Conservation (phyloP, 1,140 invertebrate species). For the Schlechtendalia chinensis region DNA sequence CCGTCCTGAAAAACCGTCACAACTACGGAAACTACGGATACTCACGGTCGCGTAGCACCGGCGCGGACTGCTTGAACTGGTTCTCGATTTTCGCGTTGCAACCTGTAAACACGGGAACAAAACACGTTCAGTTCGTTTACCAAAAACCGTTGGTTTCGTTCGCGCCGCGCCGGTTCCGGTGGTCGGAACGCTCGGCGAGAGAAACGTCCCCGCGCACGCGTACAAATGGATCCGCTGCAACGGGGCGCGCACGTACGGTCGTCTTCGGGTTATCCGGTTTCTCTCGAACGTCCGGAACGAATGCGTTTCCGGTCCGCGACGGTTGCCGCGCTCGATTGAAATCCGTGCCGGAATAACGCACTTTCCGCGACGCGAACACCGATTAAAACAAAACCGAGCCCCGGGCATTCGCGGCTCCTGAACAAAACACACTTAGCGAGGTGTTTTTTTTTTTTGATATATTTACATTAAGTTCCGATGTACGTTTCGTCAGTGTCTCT, state of each 20-base stretch:
- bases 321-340: background rate
- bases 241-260: background rate
- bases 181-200: too few species aligned
- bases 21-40: background rate
- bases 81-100: constrained; percentile 34
- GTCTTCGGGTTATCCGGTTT: constrained; percentile 15
- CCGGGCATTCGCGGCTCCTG: too few species aligned
- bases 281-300: background rate
- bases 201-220: too few species aligned
- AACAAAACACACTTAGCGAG: too few species aligned
- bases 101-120: background rate
- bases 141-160: too few species aligned
- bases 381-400: too few species aligned
- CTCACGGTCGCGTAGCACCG: constrained; percentile 6
- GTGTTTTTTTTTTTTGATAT: too few species aligned
- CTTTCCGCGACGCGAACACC: background rate
- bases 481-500: too few species aligned
- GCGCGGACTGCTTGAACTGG: constrained; percentile 17
- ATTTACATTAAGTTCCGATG: too few species aligned
- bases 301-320: background rate
- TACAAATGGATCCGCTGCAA: too few species aligned
- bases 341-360: constrained; percentile 21
- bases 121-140: too few species aligned
- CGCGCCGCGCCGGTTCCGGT: too few species aligned
- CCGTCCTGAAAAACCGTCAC: background rate